These are phyloP conservation scores for Pithys albifrons DNA, from an alignment of 2,113 vertebrate species.

Conservation along the genomic window DNA sequence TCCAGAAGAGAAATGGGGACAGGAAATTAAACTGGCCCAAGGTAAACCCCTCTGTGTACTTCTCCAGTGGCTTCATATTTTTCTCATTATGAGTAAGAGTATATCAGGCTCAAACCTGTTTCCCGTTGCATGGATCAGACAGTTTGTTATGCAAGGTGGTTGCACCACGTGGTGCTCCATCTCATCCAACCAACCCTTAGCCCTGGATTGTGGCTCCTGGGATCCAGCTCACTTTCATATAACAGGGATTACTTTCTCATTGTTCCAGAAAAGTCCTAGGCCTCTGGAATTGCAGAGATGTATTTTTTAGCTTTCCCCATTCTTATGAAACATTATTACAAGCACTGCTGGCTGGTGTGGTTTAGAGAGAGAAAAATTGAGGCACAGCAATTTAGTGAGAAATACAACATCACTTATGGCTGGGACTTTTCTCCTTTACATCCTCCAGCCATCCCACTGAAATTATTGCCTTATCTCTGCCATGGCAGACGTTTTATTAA, in stretches of 20 bases:
- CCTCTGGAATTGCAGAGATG: not conserved
- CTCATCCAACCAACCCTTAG: not conserved
- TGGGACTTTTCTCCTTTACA: not conserved
- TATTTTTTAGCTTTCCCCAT: not conserved
- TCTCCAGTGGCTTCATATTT: constrained; percentile 29
- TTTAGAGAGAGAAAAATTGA: not conserved
- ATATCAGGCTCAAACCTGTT: not conserved
- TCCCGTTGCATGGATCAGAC: constrained; percentile 5
- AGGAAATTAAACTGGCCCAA: constrained; percentile 69
- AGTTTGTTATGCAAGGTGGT: constrained; percentile 42
- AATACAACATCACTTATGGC: not conserved
- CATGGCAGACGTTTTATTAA: not conserved
- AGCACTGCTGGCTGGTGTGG: not conserved
- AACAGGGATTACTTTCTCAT: not conserved
- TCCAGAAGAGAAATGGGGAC: constrained; percentile 19
- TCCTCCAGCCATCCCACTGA: not conserved
- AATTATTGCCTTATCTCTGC: not conserved
- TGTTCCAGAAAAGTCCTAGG: not conserved
- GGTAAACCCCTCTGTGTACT: constrained; percentile 22
- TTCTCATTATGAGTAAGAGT: constrained; percentile 13
- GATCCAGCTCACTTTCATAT: not conserved
- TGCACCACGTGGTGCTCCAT: not conserved
- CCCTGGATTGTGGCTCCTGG: not conserved
- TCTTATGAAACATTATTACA: not conserved
- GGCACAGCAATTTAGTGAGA: not conserved